Conservation (phyloP, 2,888 invertebrate genomes). For the Agrochola litura region DNA sequence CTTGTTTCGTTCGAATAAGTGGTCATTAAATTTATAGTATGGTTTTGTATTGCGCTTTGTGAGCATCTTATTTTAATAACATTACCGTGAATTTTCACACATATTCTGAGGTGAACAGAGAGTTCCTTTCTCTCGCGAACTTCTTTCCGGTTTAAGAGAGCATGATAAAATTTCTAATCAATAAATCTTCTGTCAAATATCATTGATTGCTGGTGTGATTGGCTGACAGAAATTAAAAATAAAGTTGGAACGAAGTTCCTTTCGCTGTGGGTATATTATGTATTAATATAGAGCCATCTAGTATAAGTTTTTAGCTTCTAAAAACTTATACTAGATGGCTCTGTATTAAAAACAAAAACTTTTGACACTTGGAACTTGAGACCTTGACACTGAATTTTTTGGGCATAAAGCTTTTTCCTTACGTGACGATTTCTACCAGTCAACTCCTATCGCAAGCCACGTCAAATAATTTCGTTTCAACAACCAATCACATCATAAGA, state of each 20-base stretch:
- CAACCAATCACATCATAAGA: no score
- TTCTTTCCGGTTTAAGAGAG: neutral
- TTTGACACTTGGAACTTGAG: no score
- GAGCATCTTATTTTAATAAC: neutral
- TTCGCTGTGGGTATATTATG: no score
- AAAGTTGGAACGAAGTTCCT: neutral
- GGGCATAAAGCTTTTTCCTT: no score
- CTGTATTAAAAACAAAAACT: no score
- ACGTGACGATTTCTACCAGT: no score
- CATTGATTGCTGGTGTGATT: neutral
- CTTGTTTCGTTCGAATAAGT: slow-evolving; percentile 20
- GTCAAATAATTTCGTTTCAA: no score
- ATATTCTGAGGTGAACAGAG: neutral
- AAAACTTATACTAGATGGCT: no score
- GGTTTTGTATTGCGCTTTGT: neutral
- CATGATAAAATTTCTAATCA: neutral
- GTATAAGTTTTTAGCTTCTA: no score
- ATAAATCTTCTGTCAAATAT: neutral
- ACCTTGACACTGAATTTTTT: no score
- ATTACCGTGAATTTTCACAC: neutral
- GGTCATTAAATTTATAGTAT: slow-evolving; percentile 26
- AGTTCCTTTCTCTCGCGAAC: neutral
- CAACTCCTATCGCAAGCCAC: no score
- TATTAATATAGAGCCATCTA: no score
- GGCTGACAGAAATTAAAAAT: neutral